These are phyloP conservation scores for Labeo calbasu DNA, from an alignment of 2,797 vertebrate genomes.

Conservation along the genomic window DNA sequence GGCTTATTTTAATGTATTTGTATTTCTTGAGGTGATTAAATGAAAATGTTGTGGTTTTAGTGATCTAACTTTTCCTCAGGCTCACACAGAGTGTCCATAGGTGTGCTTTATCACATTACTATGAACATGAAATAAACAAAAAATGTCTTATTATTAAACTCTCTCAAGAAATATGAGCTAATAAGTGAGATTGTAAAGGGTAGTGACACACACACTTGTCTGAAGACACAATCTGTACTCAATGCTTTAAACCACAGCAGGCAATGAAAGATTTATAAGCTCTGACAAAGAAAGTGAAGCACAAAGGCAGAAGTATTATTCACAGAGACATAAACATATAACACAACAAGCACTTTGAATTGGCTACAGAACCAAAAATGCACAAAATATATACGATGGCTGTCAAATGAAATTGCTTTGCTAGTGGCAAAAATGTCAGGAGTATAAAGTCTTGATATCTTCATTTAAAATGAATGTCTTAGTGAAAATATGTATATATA, in stretches of 20 bases:
- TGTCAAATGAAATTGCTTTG: background rate
- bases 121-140: background rate
- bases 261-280: background rate
- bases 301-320: slow-evolving; percentile 4
- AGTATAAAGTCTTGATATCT: no score
- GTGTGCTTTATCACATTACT: background rate
- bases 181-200: background rate
- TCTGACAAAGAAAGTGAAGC: background rate
- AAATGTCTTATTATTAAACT: background rate
- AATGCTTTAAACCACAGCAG: background rate
- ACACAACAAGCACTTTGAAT: background rate
- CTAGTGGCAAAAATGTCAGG: background rate
- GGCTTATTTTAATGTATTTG: background rate
- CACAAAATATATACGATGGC: background rate
- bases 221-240: background rate
- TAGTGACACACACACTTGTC: background rate
- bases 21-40: background rate
- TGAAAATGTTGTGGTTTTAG: background rate
- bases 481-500: no score
- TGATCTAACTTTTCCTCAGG: background rate
- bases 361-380: background rate
- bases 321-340: background rate
- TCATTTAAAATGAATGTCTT: background rate
- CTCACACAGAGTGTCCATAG: background rate
- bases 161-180: background rate